Evolutionary conservation across 2,113 vertebrate genomes (phyloP).

Genomic region (Ammodytes dubius): DNA sequence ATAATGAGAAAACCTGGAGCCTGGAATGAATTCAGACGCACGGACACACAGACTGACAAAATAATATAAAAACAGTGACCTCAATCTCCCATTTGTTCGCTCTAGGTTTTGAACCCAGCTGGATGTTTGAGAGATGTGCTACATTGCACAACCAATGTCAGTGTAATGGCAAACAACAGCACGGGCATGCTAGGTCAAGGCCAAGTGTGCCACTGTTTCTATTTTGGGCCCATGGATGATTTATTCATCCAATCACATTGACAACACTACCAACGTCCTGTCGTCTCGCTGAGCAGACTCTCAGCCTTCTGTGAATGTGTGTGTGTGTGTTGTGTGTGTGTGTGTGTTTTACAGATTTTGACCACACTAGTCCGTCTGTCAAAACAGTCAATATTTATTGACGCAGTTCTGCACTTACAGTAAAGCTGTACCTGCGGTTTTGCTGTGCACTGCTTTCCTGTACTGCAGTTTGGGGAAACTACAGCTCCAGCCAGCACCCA

Average conservation of each 20-base stretch:
- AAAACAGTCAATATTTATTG: neutral
- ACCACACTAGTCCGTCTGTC: neutral
- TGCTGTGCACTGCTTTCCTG: neutral
- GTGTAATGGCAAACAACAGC: constrained; percentile 36
- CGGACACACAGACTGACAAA: constrained; percentile 4
- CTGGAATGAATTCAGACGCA: constrained; percentile 4
- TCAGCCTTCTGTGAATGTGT: constrained; percentile 43
- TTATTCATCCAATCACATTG: constrained; percentile 80
- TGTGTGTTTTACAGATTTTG: constrained; percentile 29
- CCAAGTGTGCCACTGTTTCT: constrained; percentile 67
- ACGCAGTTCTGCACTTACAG: neutral
- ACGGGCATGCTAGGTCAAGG: constrained; percentile 60
- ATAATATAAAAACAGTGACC: constrained; percentile 28
- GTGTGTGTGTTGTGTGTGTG: neutral
- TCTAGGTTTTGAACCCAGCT: neutral
- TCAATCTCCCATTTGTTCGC: constrained; percentile 26
- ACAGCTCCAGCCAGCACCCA: neutral
- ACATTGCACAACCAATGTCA: constrained; percentile 39
- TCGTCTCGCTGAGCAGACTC: constrained; percentile 62
- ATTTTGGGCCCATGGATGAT: constrained; percentile 77
- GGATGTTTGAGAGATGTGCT: constrained; percentile 15
- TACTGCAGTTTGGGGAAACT: constrained; percentile 1
- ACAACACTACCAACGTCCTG: constrained; percentile 49
- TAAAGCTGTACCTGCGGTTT: neutral
- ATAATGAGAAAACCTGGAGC: constrained; percentile 41